Percentiles rank a stretch among this genome's conserved stretches.
These are phyloP conservation scores for Rousettus leschenaultii DNA, from an alignment of 2,113 vertebrate species.

Conservation along the genomic window DNA sequence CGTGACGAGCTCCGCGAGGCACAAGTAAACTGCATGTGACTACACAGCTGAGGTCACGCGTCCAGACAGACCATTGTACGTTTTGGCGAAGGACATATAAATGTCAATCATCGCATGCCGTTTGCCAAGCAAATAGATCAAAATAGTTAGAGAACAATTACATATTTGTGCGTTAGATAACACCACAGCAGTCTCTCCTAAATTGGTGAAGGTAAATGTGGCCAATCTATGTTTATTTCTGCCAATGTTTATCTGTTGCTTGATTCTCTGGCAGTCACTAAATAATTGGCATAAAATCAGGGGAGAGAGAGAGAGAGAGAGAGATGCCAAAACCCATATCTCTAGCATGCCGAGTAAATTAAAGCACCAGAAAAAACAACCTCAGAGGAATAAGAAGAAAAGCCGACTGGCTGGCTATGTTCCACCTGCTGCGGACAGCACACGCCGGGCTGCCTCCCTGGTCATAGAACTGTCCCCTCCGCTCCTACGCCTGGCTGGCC, in stretches of 20 bases:
- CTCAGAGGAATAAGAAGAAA: neutral
- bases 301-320: neutral
- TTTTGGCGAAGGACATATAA: constrained; percentile 5
- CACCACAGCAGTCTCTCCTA: neutral
- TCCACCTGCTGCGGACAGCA: accelerated
- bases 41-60: neutral
- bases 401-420: neutral
- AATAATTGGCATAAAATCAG: constrained; percentile 10
- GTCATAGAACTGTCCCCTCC: neutral
- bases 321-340: neutral
- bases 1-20: neutral
- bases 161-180: neutral
- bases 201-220: neutral
- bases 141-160: neutral
- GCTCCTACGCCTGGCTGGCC: neutral
- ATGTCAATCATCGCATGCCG: neutral
- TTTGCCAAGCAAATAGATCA: constrained; percentile 29
- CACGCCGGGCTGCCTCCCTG: neutral
- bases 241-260: constrained; percentile 19
- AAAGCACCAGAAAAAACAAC: neutral
- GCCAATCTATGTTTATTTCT: neutral
- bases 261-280: neutral
- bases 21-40: neutral
- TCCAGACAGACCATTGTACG: neutral
- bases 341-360: neutral